Conservation (phyloP, 2,797 vertebrate species). For the Sebastes paucispinis region DNA sequence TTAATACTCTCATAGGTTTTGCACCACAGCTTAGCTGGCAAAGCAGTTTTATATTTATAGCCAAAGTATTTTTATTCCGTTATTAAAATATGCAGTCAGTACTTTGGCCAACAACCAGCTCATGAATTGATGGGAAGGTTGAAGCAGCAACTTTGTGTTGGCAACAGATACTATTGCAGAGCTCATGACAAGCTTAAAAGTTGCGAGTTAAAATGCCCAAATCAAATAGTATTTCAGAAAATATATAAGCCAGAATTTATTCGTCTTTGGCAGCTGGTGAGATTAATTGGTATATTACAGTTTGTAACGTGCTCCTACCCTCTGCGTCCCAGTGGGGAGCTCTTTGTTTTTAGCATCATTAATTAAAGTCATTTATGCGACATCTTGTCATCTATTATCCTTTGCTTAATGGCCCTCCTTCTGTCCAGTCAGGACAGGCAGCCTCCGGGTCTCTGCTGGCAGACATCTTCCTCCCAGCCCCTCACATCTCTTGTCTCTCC, state of each 20-base stretch:
- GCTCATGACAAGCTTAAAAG: background rate
- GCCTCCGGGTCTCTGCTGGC: constrained; percentile 8
- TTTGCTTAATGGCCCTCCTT: constrained; percentile 23
- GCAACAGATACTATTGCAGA: background rate
- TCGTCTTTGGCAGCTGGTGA: background rate
- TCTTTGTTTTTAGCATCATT: constrained; percentile 30
- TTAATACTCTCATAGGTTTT: background rate
- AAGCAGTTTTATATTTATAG: background rate
- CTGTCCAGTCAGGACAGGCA: constrained; percentile 9
- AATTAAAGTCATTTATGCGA: constrained; percentile 37
- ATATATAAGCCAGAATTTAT: background rate
- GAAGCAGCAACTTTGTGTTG: background rate
- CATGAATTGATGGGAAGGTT: background rate
- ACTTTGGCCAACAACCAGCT: background rate
- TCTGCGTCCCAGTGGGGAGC: background rate
- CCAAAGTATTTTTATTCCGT: background rate
- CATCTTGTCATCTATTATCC: constrained; percentile 25
- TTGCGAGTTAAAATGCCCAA: background rate
- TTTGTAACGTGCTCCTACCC: background rate
- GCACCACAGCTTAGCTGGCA: background rate
- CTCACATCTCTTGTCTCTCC: constrained; percentile 13
- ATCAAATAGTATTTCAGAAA: background rate
- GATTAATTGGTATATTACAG: constrained; percentile 5
- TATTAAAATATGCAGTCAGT: background rate
- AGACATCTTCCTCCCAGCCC: constrained; percentile 11